phyloP scores from a whole-genome alignment of 2,888 invertebrate genomes.

The Sarcophaga rosellei region DNA sequence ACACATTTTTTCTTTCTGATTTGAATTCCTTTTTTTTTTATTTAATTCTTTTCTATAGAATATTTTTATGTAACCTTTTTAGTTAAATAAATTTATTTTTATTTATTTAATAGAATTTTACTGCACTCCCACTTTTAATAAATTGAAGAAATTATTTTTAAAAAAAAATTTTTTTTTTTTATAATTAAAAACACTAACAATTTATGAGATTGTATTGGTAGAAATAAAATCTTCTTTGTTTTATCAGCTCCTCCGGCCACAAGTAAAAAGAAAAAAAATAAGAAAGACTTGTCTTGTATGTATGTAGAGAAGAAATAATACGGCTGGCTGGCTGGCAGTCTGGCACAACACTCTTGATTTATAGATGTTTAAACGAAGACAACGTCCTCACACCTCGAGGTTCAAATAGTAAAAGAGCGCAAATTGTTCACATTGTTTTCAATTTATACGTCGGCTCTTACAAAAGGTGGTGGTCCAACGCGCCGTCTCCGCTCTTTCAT shows the following conservation, averaged over 20 bases:
- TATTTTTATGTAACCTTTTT: constrained; percentile 63
- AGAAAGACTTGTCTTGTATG: constrained; percentile 39
- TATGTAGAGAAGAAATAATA: constrained; percentile 33
- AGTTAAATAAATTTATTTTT: constrained; percentile 40
- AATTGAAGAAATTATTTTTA: not conserved
- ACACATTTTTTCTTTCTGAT: constrained; percentile 40
- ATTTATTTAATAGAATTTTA: constrained; percentile 11
- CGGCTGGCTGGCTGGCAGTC: constrained; percentile 55
- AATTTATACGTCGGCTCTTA: constrained; percentile 58
- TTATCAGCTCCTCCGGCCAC: constrained; percentile 31
- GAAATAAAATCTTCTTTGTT: not conserved
- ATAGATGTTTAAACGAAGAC: constrained; percentile 37
- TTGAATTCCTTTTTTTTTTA: constrained; percentile 32
- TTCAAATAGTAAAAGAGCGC: constrained; percentile 76
- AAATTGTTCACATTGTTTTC: constrained; percentile 61
- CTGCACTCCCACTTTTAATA: constrained; percentile 25
- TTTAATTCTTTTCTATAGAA: constrained; percentile 49
- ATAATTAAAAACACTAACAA: constrained; percentile 41
- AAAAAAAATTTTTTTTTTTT: not conserved
- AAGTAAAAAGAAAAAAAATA: constrained; percentile 21
- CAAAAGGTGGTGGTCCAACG: constrained; percentile 30
- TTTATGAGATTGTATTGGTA: not conserved
- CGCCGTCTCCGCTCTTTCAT: constrained; percentile 62
- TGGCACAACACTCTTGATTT: constrained; percentile 63
- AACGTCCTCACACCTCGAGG: constrained; percentile 75